Percentiles rank a stretch among this genome's conserved stretches.
These are phyloP conservation scores for Dichetophora obliterata DNA, from an alignment of 2,888 invertebrate genomes.

Conservation along the genomic window DNA sequence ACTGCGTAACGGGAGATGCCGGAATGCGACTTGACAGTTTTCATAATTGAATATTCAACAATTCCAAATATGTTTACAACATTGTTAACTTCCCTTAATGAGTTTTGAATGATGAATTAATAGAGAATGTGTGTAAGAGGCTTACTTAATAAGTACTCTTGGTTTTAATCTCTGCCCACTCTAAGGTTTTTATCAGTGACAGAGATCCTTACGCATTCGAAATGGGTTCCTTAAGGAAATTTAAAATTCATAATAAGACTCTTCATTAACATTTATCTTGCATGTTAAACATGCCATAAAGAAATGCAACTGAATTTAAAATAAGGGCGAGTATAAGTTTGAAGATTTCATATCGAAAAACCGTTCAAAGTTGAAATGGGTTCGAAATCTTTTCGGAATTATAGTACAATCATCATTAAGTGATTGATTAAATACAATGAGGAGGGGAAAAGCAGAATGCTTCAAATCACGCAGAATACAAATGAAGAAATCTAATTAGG, in stretches of 20 bases:
- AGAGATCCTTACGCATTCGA: constrained; percentile 3
- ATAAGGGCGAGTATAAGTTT: neutral
- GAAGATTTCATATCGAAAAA: no score
- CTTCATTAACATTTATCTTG: constrained; percentile 19
- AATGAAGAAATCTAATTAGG: no score
- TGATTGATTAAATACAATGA: no score
- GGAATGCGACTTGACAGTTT: constrained; percentile 20
- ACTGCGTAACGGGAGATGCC: constrained; percentile 9
- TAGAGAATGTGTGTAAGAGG: constrained; percentile 22
- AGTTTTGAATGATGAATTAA: constrained; percentile 33
- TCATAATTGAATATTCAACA: constrained; percentile 32
- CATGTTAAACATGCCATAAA: constrained; percentile 7
- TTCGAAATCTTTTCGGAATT: no score
- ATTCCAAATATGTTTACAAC: constrained; percentile 29
- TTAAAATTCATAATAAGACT: constrained; percentile 13
- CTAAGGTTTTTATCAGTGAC: neutral
- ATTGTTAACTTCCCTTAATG: constrained; percentile 32
- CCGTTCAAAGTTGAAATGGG: no score
- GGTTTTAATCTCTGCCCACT: neutral
- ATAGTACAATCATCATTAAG: no score
- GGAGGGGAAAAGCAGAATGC: no score
- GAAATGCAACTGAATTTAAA: neutral
- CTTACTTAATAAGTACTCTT: constrained; percentile 26
- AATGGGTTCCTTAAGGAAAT: neutral
- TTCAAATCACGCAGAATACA: no score